phyloP scores from a whole-genome alignment of 1,140 invertebrate genomes.

The Drosophila insularis region DNA sequence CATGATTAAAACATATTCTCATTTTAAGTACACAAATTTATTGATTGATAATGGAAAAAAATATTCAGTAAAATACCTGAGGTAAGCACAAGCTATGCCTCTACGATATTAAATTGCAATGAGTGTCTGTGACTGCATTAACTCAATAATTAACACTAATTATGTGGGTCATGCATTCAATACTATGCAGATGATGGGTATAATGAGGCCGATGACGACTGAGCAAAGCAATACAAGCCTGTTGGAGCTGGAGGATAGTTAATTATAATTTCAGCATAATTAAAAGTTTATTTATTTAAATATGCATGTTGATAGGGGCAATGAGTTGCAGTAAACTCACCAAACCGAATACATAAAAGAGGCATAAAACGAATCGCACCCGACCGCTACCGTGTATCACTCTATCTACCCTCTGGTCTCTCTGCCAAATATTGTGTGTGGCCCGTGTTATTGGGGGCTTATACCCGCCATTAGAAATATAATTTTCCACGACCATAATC shows the following conservation, averaged over 20 bases:
- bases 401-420: neutral
- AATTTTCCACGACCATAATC: conserved; percentile 65
- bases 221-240: conserved; percentile 26
- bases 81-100: conserved; percentile 8
- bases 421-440: neutral
- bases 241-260: conserved; percentile 31
- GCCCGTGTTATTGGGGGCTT: neutral
- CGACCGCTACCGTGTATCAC: neutral
- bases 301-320: conserved; percentile 43
- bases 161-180: conserved; percentile 64
- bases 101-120: conserved; percentile 57
- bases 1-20: conserved; percentile 72
- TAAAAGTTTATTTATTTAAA: conserved; percentile 65
- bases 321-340: neutral
- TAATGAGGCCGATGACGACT: conserved; percentile 20
- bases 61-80: conserved; percentile 20
- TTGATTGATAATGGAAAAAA: conserved; percentile 34
- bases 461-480: conserved; percentile 49
- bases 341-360: too few species aligned
- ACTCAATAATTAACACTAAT: conserved; percentile 76
- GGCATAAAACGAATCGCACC: too few species aligned
- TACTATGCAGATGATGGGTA: conserved; percentile 18
- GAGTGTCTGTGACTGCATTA: conserved; percentile 68
- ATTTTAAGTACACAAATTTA: conserved; percentile 40
- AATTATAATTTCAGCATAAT: conserved; percentile 65